Base-by-base conservation (phyloP, 2,113 vertebrate genomes). In the Albula goreensis region DNA sequence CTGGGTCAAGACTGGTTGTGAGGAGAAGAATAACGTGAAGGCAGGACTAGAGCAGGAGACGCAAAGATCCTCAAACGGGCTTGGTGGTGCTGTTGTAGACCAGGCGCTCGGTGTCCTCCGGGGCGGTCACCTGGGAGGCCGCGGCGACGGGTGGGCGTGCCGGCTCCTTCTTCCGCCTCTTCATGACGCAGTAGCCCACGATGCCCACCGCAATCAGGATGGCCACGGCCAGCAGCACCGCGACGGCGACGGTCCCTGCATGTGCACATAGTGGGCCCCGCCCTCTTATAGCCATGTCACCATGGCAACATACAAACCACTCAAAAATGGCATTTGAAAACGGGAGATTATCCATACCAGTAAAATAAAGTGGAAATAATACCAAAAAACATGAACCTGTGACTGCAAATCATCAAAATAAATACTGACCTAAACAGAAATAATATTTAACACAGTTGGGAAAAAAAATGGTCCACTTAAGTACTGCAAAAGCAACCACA, bases 11-110 rank as follows among this genome's bases (percentile, higher is more conserved):
- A 53, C 49, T 53, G 80, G 48, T n/a, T 15, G 80, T 22, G 80
- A n/a, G 53, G 80, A 15, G 81, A 41, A 50, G 49, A 41, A 80
- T 22, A 50, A 48, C 0, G 50, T 56, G 17, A 49, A 15, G 17
- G 56, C 41, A 80, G 50, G 60, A 51, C 17, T 6, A 3, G 19
- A 17, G 2, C n/a, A 80, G 51, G 48, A 79, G 48, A 9, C 7
- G 5, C 9, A 22, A 8, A 50, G 6, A 4, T 9, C 4, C 4
- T 97, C 96, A 98, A 89, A 96, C 91, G 15, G 97, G 96, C 81
- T 95, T 97, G 86, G 97, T 97, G 49, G 96, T 94, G 86, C 92
- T 93, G 89, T 96, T 96, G 90, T 97, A 98, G 49, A 98, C 96
- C 10, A 97, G 91, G 50, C 93, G 95, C 82, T 97, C 96, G 0